Conservation (phyloP, 2,113 vertebrate species). For the Aspidoscelis tigris region DNA sequence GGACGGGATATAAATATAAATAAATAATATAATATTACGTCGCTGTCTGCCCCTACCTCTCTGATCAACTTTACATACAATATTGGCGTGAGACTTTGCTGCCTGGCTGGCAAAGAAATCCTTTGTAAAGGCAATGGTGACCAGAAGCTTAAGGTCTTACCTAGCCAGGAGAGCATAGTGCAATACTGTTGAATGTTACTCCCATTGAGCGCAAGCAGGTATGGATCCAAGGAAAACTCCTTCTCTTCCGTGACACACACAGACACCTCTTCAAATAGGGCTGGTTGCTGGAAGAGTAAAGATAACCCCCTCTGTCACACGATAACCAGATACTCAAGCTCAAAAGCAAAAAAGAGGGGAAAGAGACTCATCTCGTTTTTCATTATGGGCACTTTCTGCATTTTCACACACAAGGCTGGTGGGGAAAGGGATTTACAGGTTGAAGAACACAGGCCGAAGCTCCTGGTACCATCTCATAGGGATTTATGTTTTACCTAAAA, state of each 20-base stretch:
- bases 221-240: conserved; percentile 1
- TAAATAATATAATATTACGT: too few species aligned
- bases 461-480: too few species aligned
- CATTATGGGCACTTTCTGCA: background rate
- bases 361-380: background rate
- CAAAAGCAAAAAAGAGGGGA: background rate
- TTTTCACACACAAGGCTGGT: too few species aligned
- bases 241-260: conserved; percentile 8
- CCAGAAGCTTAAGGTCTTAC: background rate
- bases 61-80: background rate
- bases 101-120: background rate
- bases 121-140: background rate
- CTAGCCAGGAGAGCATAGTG: conserved; percentile 29
- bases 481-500: too few species aligned
- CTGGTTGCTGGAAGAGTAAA: conserved; percentile 12
- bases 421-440: too few species aligned
- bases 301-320: background rate
- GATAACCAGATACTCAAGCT: background rate
- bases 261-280: conserved; percentile 2
- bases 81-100: background rate
- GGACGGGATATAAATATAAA: too few species aligned
- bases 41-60: background rate
- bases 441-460: too few species aligned
- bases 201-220: conserved; percentile 18
- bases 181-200: conserved; percentile 23